Base-by-base conservation (phyloP, 2,113 vertebrate species). In the Aramus guarauna region DNA sequence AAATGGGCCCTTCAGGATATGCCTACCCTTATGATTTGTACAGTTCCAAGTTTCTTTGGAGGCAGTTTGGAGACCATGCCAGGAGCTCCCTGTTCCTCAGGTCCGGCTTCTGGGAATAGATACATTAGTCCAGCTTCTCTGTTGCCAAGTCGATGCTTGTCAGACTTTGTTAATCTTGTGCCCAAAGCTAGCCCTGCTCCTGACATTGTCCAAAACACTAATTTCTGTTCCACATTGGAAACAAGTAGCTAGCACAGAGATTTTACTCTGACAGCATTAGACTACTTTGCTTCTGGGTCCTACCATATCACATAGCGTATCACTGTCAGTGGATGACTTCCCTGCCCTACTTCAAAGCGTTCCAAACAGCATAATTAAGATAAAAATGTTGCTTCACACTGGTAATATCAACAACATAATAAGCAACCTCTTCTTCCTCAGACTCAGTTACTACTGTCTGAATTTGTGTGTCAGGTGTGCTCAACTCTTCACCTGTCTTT, bases 1-100 rank as follows among this genome's bases (percentile, higher is more conserved):
- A 95, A 95, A 96, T 52, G 34, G 24, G 13, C 60, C 78, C 83
- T 95, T 89, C 88, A 89, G 83, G 83, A 74, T 92, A 93, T 67
- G 92, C 76, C 60, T 86, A 47, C 12, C 9, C 47, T 52, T 39
- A 63, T 26, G 41, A 86, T 84, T 52, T 90, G 75, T 90, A 79
- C 29, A 56, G 64, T 76, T 88, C 52, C 60, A 56, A 64, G 79
- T 74, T 89, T 86, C 59, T 86, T 77, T 60, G 39, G 37, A 84
- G 39, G 72, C 72, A 91, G 15, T 86, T 72, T 60, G 43, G 56
- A 86, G n/a, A 74, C 12, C n/a, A 32, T n/a, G 60, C 55, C 80
- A 82, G 71, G 15, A 92, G 56, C 47, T 13, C 6, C 26, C 34
- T 41, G 34, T 16, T 89, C 93, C 56, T 92, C 52, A 39, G 60